Evolutionary conservation across 2,888 invertebrate genomes (phyloP).

Genomic region (Allygus modestus): DNA sequence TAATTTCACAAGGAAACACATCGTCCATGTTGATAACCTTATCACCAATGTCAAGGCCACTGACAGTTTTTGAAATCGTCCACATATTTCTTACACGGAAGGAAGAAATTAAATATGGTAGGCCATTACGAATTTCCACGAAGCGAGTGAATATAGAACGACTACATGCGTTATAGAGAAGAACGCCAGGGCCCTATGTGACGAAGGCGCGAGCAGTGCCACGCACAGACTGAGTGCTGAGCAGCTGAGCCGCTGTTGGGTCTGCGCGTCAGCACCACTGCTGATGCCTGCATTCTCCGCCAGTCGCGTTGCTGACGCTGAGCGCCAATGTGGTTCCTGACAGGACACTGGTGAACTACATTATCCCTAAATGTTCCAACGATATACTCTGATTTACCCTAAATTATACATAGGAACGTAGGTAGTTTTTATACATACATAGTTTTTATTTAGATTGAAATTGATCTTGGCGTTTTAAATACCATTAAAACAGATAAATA

Average conservation of each 20-base stretch:
- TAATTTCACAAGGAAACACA: background rate
- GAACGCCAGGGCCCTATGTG: background rate
- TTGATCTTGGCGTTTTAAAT: no score
- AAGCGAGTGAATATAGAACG: background rate
- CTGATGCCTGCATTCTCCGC: background rate
- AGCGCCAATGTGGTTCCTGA: no score
- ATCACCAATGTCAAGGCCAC: background rate
- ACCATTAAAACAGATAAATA: no score
- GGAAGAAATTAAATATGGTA: no score
- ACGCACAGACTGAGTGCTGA: conserved; percentile 7
- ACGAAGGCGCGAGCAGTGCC: background rate
- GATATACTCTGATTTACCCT: no score
- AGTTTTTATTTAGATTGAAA: no score
- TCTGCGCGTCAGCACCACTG: conserved; percentile 7
- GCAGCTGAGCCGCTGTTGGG: background rate
- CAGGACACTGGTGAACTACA: no score
- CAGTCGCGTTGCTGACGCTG: background rate
- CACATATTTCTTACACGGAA: background rate
- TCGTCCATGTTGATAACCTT: background rate
- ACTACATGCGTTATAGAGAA: background rate
- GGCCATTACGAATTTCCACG: background rate
- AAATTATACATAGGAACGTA: no score
- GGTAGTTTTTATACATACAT: no score
- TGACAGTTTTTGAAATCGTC: background rate
- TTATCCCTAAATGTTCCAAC: no score